Percentiles rank a stretch among this genome's conserved stretches.
These are phyloP conservation scores for Cosmia trapezina DNA, from an alignment of 2,888 invertebrate genomes.

Conservation along the genomic window DNA sequence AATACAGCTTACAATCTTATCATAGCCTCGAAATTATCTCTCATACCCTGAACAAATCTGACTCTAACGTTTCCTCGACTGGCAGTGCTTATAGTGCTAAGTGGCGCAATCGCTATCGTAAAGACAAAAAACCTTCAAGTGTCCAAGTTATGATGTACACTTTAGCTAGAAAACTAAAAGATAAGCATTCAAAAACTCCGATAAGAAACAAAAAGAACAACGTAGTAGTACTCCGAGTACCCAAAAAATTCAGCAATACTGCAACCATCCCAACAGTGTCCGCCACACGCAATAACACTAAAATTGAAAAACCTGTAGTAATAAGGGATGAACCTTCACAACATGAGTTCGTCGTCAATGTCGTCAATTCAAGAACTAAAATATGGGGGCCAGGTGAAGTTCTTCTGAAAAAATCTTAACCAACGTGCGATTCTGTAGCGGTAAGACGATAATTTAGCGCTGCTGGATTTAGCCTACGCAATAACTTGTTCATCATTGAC, in stretches of 20 bases:
- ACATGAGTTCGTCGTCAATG: slow-evolving; percentile 21
- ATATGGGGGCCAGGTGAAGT: slow-evolving; percentile 78
- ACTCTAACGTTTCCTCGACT: slow-evolving; percentile 67
- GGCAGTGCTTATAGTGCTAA: slow-evolving; percentile 65
- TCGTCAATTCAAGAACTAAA: slow-evolving; percentile 63
- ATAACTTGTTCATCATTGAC: neutral
- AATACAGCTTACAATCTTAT: slow-evolving; percentile 72
- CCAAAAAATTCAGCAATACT: slow-evolving; percentile 66
- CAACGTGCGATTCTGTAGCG: slow-evolving; percentile 7
- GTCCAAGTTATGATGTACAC: slow-evolving; percentile 68
- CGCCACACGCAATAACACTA: slow-evolving; percentile 45
- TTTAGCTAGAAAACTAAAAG: slow-evolving; percentile 70
- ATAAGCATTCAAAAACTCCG: slow-evolving; percentile 57
- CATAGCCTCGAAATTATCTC: slow-evolving; percentile 77
- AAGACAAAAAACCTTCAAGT: slow-evolving; percentile 59
- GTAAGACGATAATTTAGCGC: slow-evolving; percentile 25
- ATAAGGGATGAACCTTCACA: slow-evolving; percentile 68
- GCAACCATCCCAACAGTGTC: slow-evolving; percentile 55
- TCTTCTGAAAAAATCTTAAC: slow-evolving; percentile 55
- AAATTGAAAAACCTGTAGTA: slow-evolving; percentile 68
- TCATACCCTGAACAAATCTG: slow-evolving; percentile 71
- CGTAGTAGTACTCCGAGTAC: slow-evolving; percentile 69
- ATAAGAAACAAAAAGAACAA: slow-evolving; percentile 67
- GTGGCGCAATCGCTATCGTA: slow-evolving; percentile 57
- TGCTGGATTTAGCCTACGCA: neutral